A percentile compares a stretch with the other conserved stretches of the same genome.
Conservation (phyloP, 1,140 invertebrate species). For the Drosophila bipectinata region DNA sequence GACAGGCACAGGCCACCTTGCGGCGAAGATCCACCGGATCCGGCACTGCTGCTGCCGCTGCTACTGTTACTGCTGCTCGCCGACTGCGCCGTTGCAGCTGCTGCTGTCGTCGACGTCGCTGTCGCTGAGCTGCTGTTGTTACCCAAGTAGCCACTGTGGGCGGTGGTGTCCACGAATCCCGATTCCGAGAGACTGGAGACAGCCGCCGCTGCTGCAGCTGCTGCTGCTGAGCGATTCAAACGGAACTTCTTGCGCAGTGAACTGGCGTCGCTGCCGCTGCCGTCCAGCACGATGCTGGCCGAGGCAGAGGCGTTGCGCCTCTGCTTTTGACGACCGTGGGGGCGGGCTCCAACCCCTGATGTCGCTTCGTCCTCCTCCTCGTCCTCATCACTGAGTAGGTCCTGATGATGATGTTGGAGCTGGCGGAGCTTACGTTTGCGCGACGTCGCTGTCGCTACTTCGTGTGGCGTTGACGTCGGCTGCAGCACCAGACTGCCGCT, state of each 20-base stretch:
- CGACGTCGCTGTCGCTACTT: conserved; percentile 31
- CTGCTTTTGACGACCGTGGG: conserved; percentile 61
- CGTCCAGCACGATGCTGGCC: conserved; percentile 70
- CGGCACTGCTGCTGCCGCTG: conserved; percentile 23
- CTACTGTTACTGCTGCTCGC: conserved; percentile 8
- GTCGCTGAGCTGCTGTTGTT: conserved; percentile 34
- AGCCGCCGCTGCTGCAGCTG: neutral
- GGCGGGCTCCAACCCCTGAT: conserved; percentile 16
- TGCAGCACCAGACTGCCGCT: conserved; percentile 20
- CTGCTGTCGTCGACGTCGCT: conserved; percentile 6
- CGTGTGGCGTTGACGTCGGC: conserved; percentile 74
- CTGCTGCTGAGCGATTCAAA: conserved; percentile 54
- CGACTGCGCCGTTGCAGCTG: neutral
- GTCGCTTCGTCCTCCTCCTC: conserved; percentile 34
- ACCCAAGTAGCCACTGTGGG: conserved; percentile 52
- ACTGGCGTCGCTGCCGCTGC: conserved; percentile 67
- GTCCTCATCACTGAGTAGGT: conserved; percentile 42
- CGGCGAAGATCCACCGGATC: conserved; percentile 70
- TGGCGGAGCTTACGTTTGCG: conserved; percentile 70
- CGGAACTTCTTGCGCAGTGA: conserved; percentile 82
- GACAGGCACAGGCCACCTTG: conserved; percentile 62
- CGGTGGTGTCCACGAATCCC: conserved; percentile 73
- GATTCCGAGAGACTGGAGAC: conserved; percentile 62
- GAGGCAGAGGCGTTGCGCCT: conserved; percentile 52
- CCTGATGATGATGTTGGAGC: conserved; percentile 36